Conservation (phyloP, 2,113 vertebrate species). For the Dermatemys mawii region DNA sequence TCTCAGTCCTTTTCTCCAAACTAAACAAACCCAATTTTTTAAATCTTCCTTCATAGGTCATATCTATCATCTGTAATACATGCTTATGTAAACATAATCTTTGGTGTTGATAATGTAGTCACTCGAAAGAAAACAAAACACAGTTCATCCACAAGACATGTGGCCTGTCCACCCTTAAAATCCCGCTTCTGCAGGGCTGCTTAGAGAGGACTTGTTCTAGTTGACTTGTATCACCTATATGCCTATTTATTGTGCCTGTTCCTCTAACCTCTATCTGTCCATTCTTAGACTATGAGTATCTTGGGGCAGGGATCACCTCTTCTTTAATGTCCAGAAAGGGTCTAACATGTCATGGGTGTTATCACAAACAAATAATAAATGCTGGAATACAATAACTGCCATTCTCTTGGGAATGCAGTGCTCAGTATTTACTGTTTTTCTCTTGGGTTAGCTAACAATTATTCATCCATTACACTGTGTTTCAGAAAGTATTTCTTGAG, state of each 20-base stretch:
- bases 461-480: not conserved
- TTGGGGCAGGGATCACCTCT: fast-evolving
- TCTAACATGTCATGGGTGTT: not conserved
- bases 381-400: not conserved
- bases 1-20: no score
- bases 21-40: no score
- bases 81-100: no score
- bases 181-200: no score
- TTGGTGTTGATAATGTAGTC: no score
- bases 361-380: conserved; percentile 7
- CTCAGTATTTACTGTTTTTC: not conserved
- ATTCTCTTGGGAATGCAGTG: not conserved
- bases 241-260: not conserved
- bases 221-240: not conserved
- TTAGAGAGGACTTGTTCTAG: not conserved
- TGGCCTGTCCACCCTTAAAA: no score
- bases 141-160: no score
- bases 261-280: not conserved
- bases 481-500: not conserved
- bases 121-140: no score
- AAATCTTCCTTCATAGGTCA: no score
- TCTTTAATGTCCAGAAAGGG: not conserved
- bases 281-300: not conserved
- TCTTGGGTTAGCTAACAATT: not conserved
- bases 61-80: no score